A percentile compares a stretch with the other conserved stretches of the same genome.
These are phyloP conservation scores for Laticauda laticaudata DNA, from an alignment of 2,113 vertebrate species.

Conservation along the genomic window DNA sequence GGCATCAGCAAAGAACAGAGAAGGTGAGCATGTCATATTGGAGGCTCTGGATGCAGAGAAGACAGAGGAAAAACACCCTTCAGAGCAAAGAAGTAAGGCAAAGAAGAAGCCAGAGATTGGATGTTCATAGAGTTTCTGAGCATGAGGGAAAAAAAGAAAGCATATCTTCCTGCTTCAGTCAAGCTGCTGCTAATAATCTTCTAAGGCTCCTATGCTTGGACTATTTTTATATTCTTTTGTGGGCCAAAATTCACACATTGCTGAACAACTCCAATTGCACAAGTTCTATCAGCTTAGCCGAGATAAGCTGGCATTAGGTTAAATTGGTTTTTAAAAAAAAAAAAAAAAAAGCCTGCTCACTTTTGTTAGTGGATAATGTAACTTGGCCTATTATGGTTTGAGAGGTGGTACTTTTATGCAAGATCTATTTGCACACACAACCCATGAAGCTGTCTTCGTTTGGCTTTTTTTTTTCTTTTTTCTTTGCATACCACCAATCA, in stretches of 20 bases:
- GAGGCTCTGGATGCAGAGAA: constrained; percentile 41
- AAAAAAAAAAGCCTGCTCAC: neutral
- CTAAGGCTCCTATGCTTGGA: neutral
- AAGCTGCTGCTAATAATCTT: neutral
- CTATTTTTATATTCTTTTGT: neutral
- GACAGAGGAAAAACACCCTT: neutral
- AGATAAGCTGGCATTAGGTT: neutral
- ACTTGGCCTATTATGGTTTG: neutral
- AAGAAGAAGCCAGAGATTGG: neutral
- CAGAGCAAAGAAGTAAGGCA: constrained; percentile 37
- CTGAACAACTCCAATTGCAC: neutral
- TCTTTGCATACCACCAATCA: neutral
- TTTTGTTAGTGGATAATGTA: neutral
- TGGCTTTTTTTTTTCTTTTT: neutral
- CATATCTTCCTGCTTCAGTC: neutral
- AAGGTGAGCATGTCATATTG: constrained; percentile 29
- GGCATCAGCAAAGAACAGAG: constrained; percentile 35
- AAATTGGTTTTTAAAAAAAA: neutral
- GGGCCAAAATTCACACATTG: rapidly evolving
- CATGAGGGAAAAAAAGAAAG: constrained; percentile 27
- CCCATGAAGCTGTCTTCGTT: constrained; percentile 26
- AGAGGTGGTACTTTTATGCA: neutral
- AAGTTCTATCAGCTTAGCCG: neutral
- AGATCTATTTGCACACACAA: constrained; percentile 9
- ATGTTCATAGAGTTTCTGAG: constrained; percentile 39